phyloP scores from a whole-genome alignment of 2,113 vertebrate species.

The Elanoides forficatus region DNA sequence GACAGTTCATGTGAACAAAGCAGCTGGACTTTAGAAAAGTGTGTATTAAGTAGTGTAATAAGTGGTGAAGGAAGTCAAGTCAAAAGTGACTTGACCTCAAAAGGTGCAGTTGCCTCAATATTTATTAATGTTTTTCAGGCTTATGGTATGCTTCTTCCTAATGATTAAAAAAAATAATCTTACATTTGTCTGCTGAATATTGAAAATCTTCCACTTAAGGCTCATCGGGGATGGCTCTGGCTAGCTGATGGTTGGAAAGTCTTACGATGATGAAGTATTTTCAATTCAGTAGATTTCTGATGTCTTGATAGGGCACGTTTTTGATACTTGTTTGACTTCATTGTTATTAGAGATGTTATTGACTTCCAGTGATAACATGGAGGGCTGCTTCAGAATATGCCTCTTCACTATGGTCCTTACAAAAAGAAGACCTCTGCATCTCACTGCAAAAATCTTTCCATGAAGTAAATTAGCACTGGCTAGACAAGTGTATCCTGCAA shows the following conservation, averaged over 20 bases:
- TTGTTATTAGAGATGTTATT: neutral
- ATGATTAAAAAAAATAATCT: neutral
- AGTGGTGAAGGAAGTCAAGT: neutral
- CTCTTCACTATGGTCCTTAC: neutral
- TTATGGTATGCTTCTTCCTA: neutral
- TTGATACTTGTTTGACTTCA: neutral
- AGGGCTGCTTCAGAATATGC: neutral
- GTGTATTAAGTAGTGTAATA: neutral
- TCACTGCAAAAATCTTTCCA: neutral
- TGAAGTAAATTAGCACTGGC: neutral
- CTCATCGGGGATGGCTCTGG: neutral
- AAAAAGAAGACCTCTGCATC: neutral
- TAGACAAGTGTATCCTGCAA: neutral
- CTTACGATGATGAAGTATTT: neutral
- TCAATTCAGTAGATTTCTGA: neutral
- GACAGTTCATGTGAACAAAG: neutral
- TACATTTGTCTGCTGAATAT: neutral
- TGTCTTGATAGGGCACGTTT: neutral
- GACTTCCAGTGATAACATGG: neutral
- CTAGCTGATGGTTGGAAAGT: neutral
- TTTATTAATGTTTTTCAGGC: neutral
- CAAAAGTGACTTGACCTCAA: neutral
- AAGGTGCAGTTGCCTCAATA: neutral
- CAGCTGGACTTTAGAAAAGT: neutral
- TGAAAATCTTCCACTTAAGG: neutral